Base-by-base conservation (phyloP, 1,140 invertebrate species). In the Drosophila santomea region DNA sequence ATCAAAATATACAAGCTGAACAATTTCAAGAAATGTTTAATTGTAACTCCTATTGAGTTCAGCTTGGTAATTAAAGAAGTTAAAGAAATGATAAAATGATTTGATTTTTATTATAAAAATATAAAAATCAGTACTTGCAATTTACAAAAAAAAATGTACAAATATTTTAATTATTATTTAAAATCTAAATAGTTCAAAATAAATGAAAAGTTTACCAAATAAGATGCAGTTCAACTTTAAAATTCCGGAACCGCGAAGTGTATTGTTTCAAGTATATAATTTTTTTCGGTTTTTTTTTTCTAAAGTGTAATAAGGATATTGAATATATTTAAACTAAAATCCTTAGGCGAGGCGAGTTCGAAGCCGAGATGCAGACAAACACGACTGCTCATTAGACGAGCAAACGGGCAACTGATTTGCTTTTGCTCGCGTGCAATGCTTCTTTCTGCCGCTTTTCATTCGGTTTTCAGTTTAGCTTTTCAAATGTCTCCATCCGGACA, bases 381-480 rank as follows among this genome's bases (percentile, higher is more conserved):
- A 52, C 54, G 45, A 88, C 83, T 84, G 71, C 71, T 64, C 83
- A 57, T 73, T 64, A 43, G 59, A 66, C 23, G 62, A 66, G 79
- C 82, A 56, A 63, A 72, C 51, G 50, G 59, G 39, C 75, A 82
- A 86, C 83, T 86, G 79, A 88, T 72, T 68, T 14, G 67, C 17
- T 68, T 56, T 36, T 62, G 58, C 58, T 50, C n/a, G 57, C 58
- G 47, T 85, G 74, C 62, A 75, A 11, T 61, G 60, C 58, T 63
- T 67, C 52, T 61, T 51, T 35, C 32, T 43, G 43, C 61, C 35
- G 44, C 63, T 57, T 48, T 57, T 44, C 51, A 36, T 25, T 17
- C 2, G 15, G 4, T 17, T 36, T 63, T 51, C 32, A 48, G 41
- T 51, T 51, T 51, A 14, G 47, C 59, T 35, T 25, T 68, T 38